phyloP scores from a whole-genome alignment of 2,888 invertebrate genomes.

The Hyalella azteca region DNA sequence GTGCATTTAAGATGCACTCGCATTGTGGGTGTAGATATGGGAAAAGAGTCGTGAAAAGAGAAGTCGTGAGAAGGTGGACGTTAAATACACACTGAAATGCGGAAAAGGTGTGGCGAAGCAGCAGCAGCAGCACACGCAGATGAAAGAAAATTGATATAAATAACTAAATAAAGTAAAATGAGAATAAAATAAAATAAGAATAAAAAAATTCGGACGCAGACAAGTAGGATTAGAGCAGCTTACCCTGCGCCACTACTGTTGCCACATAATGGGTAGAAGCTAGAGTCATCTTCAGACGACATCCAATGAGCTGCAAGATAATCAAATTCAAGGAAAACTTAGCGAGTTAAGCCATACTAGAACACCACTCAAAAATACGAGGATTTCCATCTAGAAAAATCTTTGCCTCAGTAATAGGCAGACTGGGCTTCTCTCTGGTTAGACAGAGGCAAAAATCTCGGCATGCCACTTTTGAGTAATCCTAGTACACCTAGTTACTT shows the following conservation, averaged over 20 bases:
- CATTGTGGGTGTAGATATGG: too few species aligned
- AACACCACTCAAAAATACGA: constrained; percentile 18
- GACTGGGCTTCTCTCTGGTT: background rate
- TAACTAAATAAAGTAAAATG: background rate
- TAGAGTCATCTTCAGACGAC: constrained; percentile 68
- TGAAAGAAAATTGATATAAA: background rate
- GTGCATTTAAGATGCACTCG: too few species aligned
- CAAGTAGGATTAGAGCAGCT: constrained; percentile 61
- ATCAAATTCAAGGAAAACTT: constrained; percentile 44
- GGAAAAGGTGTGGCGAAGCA: constrained; percentile 1
- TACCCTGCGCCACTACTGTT: constrained; percentile 93
- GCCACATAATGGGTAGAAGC: constrained; percentile 82
- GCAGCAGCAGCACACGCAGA: background rate
- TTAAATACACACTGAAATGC: too few species aligned
- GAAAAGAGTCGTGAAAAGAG: too few species aligned
- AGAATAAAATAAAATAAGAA: background rate
- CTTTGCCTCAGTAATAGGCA: background rate
- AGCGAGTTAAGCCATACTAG: constrained; percentile 19
- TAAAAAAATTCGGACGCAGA: background rate
- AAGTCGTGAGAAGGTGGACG: too few species aligned
- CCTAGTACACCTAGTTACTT: constrained; percentile 27
- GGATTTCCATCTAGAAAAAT: constrained; percentile 11
- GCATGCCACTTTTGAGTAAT: constrained; percentile 24
- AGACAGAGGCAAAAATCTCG: constrained; percentile 4
- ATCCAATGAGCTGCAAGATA: constrained; percentile 73